Evolutionary conservation across 23 tunicate genomes (phyloP).

Genomic region (Diplosoma virens): DNA sequence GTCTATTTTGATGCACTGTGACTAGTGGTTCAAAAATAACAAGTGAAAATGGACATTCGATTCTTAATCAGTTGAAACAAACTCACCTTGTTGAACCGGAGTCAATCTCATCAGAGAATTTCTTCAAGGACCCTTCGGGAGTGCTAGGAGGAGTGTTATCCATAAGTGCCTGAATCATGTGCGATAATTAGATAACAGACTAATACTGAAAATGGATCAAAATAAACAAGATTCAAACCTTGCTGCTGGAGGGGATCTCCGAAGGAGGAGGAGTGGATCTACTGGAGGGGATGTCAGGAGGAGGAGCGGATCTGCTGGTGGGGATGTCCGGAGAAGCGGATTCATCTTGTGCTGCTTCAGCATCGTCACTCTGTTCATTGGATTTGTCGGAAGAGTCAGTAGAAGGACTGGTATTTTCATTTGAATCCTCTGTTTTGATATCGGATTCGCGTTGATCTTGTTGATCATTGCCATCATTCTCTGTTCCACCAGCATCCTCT

Average conservation of each 20-base stretch:
- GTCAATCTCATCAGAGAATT: conserved; percentile 44
- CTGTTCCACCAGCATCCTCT: neutral
- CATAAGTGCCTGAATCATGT: conserved; percentile 34
- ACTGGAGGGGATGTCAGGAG: neutral
- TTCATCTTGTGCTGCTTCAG: neutral
- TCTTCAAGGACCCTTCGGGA: conserved; percentile 52
- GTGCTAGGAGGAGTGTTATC: conserved; percentile 85
- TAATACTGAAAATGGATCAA: too few species aligned
- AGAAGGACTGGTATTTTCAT: neutral
- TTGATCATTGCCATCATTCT: neutral
- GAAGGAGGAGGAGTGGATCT: too few species aligned
- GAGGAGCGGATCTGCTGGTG: too few species aligned
- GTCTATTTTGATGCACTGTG: too few species aligned
- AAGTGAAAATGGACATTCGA: too few species aligned
- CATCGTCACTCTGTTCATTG: too few species aligned
- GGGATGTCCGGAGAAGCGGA: neutral
- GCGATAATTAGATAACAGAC: too few species aligned
- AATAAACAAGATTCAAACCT: too few species aligned
- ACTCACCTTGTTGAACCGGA: neutral
- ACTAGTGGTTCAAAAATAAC: too few species aligned
- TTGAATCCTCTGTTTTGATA: neutral
- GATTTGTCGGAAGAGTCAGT: neutral
- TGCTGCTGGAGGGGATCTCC: conserved; percentile 69
- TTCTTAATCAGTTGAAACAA: too few species aligned
- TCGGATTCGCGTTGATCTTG: neutral